Evolutionary conservation across 2,888 invertebrate genomes (phyloP), one percentile per base, ranked within the genome.

Genomic region (Eupsilia transversa): DNA sequence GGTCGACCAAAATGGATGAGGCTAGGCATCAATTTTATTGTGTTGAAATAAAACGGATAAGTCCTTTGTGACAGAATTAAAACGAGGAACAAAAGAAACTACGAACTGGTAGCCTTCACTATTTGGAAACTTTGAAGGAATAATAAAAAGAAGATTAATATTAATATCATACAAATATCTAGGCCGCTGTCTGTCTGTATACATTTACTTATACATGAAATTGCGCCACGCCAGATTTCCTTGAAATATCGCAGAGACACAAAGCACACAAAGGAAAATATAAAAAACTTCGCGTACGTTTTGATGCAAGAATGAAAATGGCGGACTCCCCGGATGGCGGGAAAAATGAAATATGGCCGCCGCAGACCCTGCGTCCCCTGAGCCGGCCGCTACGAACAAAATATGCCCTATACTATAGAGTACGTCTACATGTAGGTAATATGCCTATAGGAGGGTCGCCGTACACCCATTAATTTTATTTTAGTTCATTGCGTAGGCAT

Each of bases 321-420:
- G 93, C 91, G 91, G 89, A 86, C 81, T 89, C 89, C 89, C 91
- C 86, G 89, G 91, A 87, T 90, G 90, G 90, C 91, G 92, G 91
- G 91, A 89, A 92, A 93, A 92, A 94, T 94, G 92, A 94, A 94
- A 93, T 93, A 94, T 93, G 91, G 92, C 91, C 80, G 91, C 90
- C 92, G 89, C 91, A 90, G 85, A 87, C 88, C 75, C 83, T 41
- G 81, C 80, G 83, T 77, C 82, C 87, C 86, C 73, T 65, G 80
- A 82, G 76, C 74, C 69, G 79, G 41, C 70, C 83, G 67, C 54
- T 72, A 49, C 63, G 65, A 49, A 87, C 82, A 87, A 80, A 86
- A 84, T 86, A 72, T 80, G 76, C 78, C 77, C 72, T 80, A 74
- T 82, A n/a, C n/a, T n/a, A n/a, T n/a, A n/a, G n/a, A n/a, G n/a